A percentile compares a stretch with the other conserved stretches of the same genome.
Conservation (phyloP, 2,113 vertebrate species). For the Zosterops japonicus region DNA sequence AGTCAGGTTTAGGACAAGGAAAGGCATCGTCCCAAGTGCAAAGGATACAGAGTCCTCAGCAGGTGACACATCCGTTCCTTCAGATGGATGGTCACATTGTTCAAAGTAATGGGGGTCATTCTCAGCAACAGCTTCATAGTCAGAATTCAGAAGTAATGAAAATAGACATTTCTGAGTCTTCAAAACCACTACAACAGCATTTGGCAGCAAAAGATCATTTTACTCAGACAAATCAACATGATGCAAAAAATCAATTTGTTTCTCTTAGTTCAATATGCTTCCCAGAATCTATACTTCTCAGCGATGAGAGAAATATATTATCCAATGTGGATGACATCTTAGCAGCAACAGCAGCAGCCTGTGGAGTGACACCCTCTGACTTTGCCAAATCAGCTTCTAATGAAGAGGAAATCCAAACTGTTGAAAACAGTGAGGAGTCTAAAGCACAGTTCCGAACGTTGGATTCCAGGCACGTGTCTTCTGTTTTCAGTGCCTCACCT, state of each 20-base stretch:
- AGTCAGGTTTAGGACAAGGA: conserved; percentile 78
- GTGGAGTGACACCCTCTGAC: conserved; percentile 91
- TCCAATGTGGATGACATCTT: conserved; percentile 97
- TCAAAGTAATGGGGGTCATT: conserved; percentile 77
- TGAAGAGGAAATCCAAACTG: conserved; percentile 81
- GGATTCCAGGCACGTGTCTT: conserved; percentile 82
- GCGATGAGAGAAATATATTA: conserved; percentile 93
- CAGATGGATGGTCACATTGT: conserved; percentile 88
- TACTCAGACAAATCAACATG: conserved; percentile 82
- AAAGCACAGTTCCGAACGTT: conserved; percentile 87
- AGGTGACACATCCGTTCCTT: conserved; percentile 84
- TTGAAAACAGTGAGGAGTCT: conserved; percentile 78
- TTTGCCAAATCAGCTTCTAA: conserved; percentile 89
- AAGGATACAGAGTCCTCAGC: conserved; percentile 80
- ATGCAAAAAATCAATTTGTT: conserved; percentile 92
- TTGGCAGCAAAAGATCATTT: conserved; percentile 84
- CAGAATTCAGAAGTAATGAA: conserved; percentile 83
- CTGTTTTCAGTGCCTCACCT: conserved; percentile 83
- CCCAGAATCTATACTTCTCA: conserved; percentile 91
- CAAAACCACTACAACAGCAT: conserved; percentile 84
- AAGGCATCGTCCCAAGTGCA: conserved; percentile 83
- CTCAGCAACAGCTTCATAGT: conserved; percentile 80
- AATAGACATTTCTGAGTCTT: conserved; percentile 80
- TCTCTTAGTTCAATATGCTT: conserved; percentile 94
- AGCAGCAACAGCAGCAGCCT: conserved; percentile 92